Conservation (phyloP, 2,797 vertebrate species). For the Cossypha niveicapilla region DNA sequence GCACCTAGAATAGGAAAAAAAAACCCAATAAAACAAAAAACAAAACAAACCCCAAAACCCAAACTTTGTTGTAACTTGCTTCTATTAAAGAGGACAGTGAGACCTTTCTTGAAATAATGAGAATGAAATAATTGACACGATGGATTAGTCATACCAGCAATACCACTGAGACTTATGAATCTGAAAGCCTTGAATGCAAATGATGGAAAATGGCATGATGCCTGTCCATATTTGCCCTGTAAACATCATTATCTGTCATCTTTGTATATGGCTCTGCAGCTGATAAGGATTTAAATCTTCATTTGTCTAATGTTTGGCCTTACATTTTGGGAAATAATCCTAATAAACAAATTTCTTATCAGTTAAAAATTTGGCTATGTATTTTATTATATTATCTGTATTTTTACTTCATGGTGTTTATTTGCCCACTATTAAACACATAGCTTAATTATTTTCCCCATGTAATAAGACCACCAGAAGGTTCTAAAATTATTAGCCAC, state of each 20-base stretch:
- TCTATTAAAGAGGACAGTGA: not conserved
- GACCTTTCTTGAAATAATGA: not conserved
- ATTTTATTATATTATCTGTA: not conserved
- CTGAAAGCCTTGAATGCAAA: not conserved
- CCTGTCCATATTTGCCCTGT: not conserved
- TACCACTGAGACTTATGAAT: not conserved
- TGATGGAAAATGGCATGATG: not conserved
- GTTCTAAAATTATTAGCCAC: not conserved
- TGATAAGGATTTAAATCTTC: not conserved
- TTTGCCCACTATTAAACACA: not conserved
- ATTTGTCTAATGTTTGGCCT: not conserved
- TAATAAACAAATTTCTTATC: not conserved
- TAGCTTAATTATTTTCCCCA: not conserved
- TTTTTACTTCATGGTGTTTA: not conserved
- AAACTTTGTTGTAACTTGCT: not conserved
- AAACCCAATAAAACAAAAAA: not conserved
- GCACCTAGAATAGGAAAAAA: not conserved
- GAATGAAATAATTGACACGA: not conserved
- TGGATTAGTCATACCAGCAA: not conserved
- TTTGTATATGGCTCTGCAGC: not conserved
- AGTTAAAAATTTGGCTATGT: not conserved
- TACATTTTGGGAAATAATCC: not conserved
- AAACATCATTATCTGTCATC: not conserved
- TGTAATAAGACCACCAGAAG: not conserved
- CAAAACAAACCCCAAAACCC: fast-evolving